Percentiles rank a stretch among this genome's conserved stretches.
These are phyloP conservation scores for Rhyacophila evoluta DNA, from an alignment of 2,888 invertebrate genomes.

Conservation along the genomic window DNA sequence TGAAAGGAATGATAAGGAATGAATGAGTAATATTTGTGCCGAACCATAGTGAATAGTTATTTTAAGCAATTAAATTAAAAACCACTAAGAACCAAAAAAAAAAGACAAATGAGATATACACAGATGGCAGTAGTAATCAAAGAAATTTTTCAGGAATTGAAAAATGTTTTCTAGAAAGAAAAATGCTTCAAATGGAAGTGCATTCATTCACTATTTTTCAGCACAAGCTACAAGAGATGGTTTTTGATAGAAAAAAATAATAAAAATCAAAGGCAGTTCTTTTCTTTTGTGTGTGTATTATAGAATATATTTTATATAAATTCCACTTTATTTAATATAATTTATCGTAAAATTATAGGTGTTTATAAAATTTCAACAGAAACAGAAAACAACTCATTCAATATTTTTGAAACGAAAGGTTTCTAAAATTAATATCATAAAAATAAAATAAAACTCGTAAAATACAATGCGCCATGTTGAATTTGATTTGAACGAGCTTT, in stretches of 20 bases:
- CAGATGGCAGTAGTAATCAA: neutral
- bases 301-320: slow-evolving; percentile 38
- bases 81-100: neutral
- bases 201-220: slow-evolving; percentile 70
- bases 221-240: slow-evolving; percentile 60
- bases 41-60: slow-evolving; percentile 82
- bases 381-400: slow-evolving; percentile 27
- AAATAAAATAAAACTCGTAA: neutral
- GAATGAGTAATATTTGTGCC: slow-evolving; percentile 71
- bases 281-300: slow-evolving; percentile 33
- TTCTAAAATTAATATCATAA: neutral
- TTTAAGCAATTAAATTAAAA: neutral
- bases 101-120: neutral
- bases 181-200: slow-evolving; percentile 63
- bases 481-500: neutral
- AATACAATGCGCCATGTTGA: neutral
- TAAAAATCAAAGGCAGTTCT: slow-evolving; percentile 8
- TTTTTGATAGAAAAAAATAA: neutral
- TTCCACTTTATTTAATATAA: slow-evolving; percentile 28
- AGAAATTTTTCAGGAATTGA: neutral
- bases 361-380: slow-evolving; percentile 29
- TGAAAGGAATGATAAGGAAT: slow-evolving; percentile 19
- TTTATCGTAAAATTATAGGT: slow-evolving; percentile 26
- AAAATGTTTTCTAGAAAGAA: neutral
- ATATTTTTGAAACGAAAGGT: neutral